Conservation (phyloP, 2,797 vertebrate genomes). For the Triplophysa bombifrons region DNA sequence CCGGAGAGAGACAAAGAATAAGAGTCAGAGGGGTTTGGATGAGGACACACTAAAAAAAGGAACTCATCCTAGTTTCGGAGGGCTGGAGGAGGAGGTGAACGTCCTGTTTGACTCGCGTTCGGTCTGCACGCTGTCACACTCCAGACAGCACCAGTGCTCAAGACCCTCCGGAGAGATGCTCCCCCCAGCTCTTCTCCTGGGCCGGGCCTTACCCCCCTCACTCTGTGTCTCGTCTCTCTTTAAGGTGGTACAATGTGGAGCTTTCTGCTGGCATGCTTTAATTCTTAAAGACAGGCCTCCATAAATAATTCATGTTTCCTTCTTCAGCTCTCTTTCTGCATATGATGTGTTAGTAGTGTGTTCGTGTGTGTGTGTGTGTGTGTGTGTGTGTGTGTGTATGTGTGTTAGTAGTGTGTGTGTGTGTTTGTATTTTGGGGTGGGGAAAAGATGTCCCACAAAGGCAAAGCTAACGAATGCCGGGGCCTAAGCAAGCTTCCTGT, state of each 20-base stretch:
- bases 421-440: conserved; percentile 44
- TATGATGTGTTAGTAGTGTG: conserved; percentile 64
- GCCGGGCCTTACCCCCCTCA: conserved; percentile 15
- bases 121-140: conserved; percentile 19
- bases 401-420: conserved; percentile 30
- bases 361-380: conserved; percentile 30
- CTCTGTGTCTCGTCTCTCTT: conserved; percentile 50
- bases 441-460: conserved; percentile 56
- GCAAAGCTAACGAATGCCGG: conserved; percentile 56
- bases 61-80: conserved; percentile 41
- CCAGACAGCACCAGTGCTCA: conserved; percentile 25
- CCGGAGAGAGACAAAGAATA: conserved; percentile 16
- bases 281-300: conserved; percentile 76
- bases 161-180: conserved; percentile 21
- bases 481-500: conserved; percentile 56
- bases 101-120: conserved; percentile 31
- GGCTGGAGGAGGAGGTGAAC: conserved; percentile 8
- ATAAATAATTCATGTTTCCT: conserved; percentile 81
- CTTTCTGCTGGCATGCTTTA: conserved; percentile 78
- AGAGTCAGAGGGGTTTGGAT: conserved; percentile 30
- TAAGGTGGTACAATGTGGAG: conserved; percentile 66
- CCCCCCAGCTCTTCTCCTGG: conserved; percentile 19
- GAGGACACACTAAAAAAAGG: conserved; percentile 51
- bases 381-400: conserved; percentile 19
- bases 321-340: conserved; percentile 70